A percentile compares a stretch with the other conserved stretches of the same genome.
Conservation (phyloP, 2,888 invertebrate species). For the Diabrotica balteata region DNA sequence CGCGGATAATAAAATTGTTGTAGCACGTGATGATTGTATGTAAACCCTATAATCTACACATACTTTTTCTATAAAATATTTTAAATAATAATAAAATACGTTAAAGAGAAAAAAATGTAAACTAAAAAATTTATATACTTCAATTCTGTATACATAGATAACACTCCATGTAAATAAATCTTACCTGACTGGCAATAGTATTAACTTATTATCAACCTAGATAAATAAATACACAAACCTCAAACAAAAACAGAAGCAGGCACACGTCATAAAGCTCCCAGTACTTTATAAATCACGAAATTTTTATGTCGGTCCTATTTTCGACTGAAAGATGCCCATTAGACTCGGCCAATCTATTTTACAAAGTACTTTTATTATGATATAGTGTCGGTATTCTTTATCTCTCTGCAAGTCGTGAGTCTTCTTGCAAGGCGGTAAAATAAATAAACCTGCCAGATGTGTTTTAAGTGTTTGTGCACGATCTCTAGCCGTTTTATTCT, state of each 20-base stretch:
- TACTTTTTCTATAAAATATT: no score
- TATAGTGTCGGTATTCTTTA: conserved; percentile 42
- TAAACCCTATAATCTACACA: no score
- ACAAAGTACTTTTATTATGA: conserved; percentile 43
- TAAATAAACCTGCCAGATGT: conserved; percentile 44
- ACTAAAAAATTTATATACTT: no score
- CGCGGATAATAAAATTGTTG: no score
- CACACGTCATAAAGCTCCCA: conserved; percentile 1
- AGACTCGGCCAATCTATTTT: conserved; percentile 40
- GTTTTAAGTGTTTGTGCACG: conserved; percentile 3
- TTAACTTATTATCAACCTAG: no score
- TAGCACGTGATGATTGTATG: no score
- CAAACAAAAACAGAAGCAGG: not conserved
- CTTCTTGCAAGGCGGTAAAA: conserved; percentile 23
- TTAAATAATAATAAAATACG: no score
- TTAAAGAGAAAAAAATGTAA: no score
- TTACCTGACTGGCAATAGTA: no score
- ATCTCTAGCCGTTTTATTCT: conserved; percentile 5
- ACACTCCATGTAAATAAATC: no score
- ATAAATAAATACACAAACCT: not conserved
- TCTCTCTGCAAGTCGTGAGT: conserved; percentile 5
- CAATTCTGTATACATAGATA: no score
- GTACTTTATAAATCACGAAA: conserved; percentile 13
- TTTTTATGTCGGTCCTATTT: conserved; percentile 32
- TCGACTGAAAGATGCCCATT: conserved; percentile 36